Conservation (phyloP, 2,888 invertebrate species). For the Ophion costatus region DNA sequence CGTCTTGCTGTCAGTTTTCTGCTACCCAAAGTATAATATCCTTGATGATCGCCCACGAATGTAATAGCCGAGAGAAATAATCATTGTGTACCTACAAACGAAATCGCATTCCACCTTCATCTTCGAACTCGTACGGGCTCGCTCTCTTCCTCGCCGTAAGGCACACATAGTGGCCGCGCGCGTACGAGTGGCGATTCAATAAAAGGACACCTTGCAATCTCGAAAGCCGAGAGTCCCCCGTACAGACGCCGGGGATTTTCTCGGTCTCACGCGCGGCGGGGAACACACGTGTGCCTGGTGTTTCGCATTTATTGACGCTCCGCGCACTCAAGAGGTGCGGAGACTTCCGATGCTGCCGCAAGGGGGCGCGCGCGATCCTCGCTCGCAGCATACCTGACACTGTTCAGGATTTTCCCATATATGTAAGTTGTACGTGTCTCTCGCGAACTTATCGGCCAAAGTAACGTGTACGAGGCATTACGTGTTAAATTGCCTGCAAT, state of each 20-base stretch:
- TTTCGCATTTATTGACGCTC: conserved; percentile 44
- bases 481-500: background rate
- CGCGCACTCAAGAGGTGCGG: conserved; percentile 15
- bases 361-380: conserved; percentile 44
- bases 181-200: conserved; percentile 37
- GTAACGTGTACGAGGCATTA: conserved; percentile 3
- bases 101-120: conserved; percentile 15
- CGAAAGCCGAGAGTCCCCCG: conserved; percentile 34
- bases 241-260: conserved; percentile 11
- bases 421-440: conserved; percentile 62
- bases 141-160: conserved; percentile 1
- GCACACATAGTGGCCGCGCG: background rate
- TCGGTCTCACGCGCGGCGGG: conserved; percentile 16
- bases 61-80: conserved; percentile 62
- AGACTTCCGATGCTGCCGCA: conserved; percentile 41
- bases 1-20: conserved; percentile 50
- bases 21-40: conserved; percentile 49
- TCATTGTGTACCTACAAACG: conserved; percentile 59
- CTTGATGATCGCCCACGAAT: conserved; percentile 54
- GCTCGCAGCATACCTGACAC: conserved; percentile 64
- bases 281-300: conserved; percentile 32
- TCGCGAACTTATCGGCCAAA: conserved; percentile 22
- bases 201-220: conserved; percentile 61
- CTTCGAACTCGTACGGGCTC: background rate
- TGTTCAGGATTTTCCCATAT: conserved; percentile 74